These are phyloP conservation scores for Natator depressus DNA, from an alignment of 2,113 vertebrate genomes.

Conservation along the genomic window DNA sequence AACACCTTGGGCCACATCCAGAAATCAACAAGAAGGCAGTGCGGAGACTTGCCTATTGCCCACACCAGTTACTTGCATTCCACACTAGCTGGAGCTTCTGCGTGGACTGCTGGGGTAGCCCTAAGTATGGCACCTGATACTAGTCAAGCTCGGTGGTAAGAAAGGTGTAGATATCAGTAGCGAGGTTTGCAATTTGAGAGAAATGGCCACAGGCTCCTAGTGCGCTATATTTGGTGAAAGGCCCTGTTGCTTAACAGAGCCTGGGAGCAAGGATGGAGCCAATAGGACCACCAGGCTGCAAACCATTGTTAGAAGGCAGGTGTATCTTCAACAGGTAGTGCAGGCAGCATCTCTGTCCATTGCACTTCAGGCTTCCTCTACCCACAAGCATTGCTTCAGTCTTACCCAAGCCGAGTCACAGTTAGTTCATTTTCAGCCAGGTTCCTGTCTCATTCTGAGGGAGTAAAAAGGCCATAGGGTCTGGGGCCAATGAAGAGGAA, in stretches of 20 bases:
- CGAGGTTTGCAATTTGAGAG: neutral
- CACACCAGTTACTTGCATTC: neutral
- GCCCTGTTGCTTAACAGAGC: neutral
- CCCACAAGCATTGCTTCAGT: neutral
- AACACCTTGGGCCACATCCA: neutral
- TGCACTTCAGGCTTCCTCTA: neutral
- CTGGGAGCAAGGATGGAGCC: neutral
- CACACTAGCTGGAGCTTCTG: neutral
- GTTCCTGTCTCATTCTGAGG: neutral
- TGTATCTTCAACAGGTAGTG: neutral
- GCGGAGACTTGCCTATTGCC: rapidly evolving
- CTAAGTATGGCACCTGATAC: neutral
- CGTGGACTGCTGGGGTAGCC: neutral
- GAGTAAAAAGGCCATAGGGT: neutral
- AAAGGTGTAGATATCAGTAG: neutral
- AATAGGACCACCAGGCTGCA: neutral
- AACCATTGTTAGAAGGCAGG: neutral
- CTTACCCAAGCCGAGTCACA: neutral
- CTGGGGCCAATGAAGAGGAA: neutral
- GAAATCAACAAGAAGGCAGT: neutral
- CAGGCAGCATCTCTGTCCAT: neutral
- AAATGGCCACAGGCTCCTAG: neutral
- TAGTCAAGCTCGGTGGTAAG: neutral
- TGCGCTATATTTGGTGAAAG: neutral
- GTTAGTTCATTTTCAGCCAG: neutral